Evolutionary conservation across 2,797 vertebrate species (phyloP).

Genomic region (Macropus fuliginosus): DNA sequence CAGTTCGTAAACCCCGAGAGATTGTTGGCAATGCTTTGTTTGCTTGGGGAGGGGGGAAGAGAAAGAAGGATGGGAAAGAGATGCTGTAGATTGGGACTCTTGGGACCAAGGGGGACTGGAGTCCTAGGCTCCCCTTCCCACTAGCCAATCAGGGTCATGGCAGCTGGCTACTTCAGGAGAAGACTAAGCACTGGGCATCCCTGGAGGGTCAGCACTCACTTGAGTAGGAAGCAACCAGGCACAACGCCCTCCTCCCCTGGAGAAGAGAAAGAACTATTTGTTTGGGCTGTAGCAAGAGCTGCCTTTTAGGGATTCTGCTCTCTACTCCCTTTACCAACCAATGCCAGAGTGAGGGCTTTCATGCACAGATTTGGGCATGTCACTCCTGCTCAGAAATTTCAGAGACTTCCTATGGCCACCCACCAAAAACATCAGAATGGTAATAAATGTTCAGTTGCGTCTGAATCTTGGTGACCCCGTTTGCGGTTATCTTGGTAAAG

Average conservation of each 20-base stretch:
- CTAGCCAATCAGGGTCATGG: constrained; percentile 19
- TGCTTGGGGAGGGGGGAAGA: not conserved
- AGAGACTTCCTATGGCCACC: not conserved
- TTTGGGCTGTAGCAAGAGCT: not conserved
- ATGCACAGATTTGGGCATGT: not conserved
- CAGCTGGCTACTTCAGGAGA: constrained; percentile 33
- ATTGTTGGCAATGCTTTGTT: constrained; percentile 29
- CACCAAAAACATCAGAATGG: not conserved
- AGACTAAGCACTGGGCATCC: constrained; percentile 34
- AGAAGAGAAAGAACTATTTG: not conserved
- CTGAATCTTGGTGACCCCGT: not conserved
- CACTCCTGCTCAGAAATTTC: not conserved
- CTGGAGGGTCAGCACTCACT: constrained; percentile 31
- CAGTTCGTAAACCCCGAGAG: constrained; percentile 37
- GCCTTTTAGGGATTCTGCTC: not conserved
- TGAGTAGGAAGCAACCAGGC: not conserved
- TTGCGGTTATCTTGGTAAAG: not conserved
- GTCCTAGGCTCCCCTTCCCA: constrained; percentile 33
- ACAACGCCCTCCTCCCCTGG: not conserved
- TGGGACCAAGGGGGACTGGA: constrained; percentile 33
- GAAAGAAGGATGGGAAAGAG: not conserved
- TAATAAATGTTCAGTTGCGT: not conserved
- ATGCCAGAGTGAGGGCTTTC: not conserved
- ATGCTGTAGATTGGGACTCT: constrained; percentile 3
- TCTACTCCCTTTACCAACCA: not conserved